These are phyloP conservation scores for Xyliphius kryptos DNA, from an alignment of 2,113 vertebrate genomes.

Conservation along the genomic window DNA sequence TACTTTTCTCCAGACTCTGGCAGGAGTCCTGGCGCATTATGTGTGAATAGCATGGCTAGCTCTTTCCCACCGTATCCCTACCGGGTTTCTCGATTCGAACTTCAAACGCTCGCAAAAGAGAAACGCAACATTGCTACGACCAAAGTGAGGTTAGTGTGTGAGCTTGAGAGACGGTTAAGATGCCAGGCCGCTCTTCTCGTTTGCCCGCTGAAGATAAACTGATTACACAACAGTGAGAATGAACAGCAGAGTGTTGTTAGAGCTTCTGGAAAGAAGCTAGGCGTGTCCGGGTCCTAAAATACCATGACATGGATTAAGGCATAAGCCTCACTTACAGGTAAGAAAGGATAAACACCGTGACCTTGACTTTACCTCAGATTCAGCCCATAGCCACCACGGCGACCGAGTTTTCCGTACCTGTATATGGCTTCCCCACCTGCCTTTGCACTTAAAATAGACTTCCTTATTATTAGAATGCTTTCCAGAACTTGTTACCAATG, in stretches of 20 bases:
- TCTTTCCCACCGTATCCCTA: neutral
- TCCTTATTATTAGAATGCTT: no score
- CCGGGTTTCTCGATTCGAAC: no score
- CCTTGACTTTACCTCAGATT: constrained; percentile 23
- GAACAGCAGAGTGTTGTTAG: constrained; percentile 2
- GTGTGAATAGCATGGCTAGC: constrained; percentile 13
- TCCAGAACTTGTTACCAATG: no score
- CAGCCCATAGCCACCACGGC: neutral
- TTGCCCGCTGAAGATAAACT: constrained; percentile 55
- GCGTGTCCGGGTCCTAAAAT: constrained; percentile 33
- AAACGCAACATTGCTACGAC: constrained; percentile 20
- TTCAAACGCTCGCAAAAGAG: neutral
- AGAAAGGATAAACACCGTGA: constrained; percentile 44
- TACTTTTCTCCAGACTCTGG: neutral
- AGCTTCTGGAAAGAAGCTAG: constrained; percentile 27
- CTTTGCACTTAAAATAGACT: no score
- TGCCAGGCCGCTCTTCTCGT: constrained; percentile 36
- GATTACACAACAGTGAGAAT: constrained; percentile 50
- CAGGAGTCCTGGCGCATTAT: neutral
- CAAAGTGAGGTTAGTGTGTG: constrained; percentile 8
- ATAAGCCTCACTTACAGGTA: constrained; percentile 46
- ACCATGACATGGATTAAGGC: constrained; percentile 36
- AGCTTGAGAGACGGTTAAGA: constrained; percentile 9
- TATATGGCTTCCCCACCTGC: no score
- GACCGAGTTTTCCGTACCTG: no score